These are phyloP conservation scores for Sciurus vulgaris DNA, from an alignment of 2,797 vertebrate species.

Conservation along the genomic window DNA sequence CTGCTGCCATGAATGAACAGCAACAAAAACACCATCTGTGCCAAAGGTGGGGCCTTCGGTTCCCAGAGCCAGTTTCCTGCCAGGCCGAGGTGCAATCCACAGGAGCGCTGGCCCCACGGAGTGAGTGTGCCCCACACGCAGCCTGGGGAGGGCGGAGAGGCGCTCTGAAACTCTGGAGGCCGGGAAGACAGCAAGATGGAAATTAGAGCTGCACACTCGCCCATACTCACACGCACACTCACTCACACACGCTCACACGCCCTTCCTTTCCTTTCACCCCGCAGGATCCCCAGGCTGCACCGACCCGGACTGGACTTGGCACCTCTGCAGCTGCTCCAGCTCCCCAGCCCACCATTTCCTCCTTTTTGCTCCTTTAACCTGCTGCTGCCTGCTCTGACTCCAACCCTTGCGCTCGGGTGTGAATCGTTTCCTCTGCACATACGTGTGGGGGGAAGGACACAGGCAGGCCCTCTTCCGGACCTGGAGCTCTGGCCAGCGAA, in stretches of 20 bases:
- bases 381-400: background rate
- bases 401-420: slow-evolving; percentile 17
- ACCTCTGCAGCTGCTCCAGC: background rate
- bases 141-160: background rate
- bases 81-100: background rate
- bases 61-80: slow-evolving; percentile 85
- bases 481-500: background rate
- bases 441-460: accelerated
- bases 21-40: slow-evolving; percentile 71
- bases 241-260: accelerated
- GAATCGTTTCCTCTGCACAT: slow-evolving; percentile 71
- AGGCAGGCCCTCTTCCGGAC: background rate
- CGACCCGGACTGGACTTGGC: background rate
- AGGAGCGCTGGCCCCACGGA: background rate
- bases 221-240: accelerated
- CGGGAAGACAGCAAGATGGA: background rate
- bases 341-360: background rate
- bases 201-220: too few relatives aligned
- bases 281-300: background rate
- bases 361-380: background rate
- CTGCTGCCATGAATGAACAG: slow-evolving; percentile 13
- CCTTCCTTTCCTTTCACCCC: background rate
- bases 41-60: slow-evolving; percentile 82
- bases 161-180: background rate
- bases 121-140: background rate